Evolutionary conservation across 2,888 invertebrate genomes (phyloP).

Genomic region (Apotomis turbidana): DNA sequence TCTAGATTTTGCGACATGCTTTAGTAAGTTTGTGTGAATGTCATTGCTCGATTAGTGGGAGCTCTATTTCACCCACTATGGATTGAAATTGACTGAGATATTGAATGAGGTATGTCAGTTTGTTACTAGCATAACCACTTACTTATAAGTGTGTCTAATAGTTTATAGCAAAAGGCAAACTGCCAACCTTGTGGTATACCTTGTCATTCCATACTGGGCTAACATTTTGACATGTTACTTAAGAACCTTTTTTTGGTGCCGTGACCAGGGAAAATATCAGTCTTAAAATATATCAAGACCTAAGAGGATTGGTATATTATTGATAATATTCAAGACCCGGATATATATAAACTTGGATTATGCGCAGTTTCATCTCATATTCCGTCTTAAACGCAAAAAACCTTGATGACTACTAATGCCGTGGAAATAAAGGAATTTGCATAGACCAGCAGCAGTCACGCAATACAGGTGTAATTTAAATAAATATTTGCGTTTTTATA

Average conservation of each 20-base stretch:
- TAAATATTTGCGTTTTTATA: slow-evolving; percentile 4
- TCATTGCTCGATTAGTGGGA: slow-evolving; percentile 19
- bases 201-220: not conserved
- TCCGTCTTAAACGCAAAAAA: slow-evolving; percentile 11
- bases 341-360: not conserved
- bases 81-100: slow-evolving; percentile 13
- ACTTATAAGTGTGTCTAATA: not conserved
- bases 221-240: not conserved
- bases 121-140: not conserved
- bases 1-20: not conserved
- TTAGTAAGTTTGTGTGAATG: slow-evolving; percentile 11
- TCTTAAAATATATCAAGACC: not conserved
- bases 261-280: not conserved
- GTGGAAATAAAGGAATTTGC: slow-evolving; percentile 16
- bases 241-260: not conserved
- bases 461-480: slow-evolving; percentile 5
- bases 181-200: not conserved
- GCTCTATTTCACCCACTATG: slow-evolving; percentile 19
- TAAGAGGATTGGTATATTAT: not conserved
- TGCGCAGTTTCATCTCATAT: slow-evolving; percentile 14
- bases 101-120: slow-evolving; percentile 16
- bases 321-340: not conserved
- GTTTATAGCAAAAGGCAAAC: not conserved
- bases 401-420: slow-evolving; percentile 4
- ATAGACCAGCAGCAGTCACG: slow-evolving; percentile 19